Evolutionary conservation across 2,888 invertebrate genomes (phyloP), one percentile per base, ranked within the genome.

Genomic region (Hoplodrina blanda): DNA sequence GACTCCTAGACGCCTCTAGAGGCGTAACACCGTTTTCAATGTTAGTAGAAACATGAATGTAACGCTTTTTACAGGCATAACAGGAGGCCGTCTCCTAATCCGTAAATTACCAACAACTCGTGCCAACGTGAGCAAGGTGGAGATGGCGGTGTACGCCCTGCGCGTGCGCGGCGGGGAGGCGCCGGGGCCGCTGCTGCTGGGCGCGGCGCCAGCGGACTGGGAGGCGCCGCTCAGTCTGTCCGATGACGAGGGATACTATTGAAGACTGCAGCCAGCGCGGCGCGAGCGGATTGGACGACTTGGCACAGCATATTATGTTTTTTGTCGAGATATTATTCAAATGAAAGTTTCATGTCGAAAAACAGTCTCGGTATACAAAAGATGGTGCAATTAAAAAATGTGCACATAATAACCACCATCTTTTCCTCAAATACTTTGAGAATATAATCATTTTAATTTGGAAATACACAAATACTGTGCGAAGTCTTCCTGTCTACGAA

Each of bases 121-220:
- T 53, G 97, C 97, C 83, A 98, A 98, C 89, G 96, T 98, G 54
- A 85, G 96, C 1, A 99, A 99, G 94, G 98, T 98, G 87, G 99
- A 99, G 90, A 96, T 97, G 77, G 98, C 98, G 0, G 98, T 98
- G 88, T 98, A 98, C 86, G 97, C 98, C 13, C 96, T 98, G 25
- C 97, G 97, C 81, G 97, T 98, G 2, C 96, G 98, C 37, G 98
- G 98, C 0, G 97, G 97, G 0, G 98, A 98, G 91, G 97, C 98
- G 44, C 98, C 98, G 0, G 97, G 97, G 72, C 96, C 88, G 0
- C 84, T 93, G 46, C 76, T 92, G 62, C 69, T 91, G 46, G 71
- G 87, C 4, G 87, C 87, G 11, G 87, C 87, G 13, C 89, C 89
- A 1, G 77, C 78, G 49, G 90, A 90, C 2, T 85, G 86, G 78